These are phyloP conservation scores for Thumatha senex DNA, from an alignment of 2,888 invertebrate species.

Conservation along the genomic window DNA sequence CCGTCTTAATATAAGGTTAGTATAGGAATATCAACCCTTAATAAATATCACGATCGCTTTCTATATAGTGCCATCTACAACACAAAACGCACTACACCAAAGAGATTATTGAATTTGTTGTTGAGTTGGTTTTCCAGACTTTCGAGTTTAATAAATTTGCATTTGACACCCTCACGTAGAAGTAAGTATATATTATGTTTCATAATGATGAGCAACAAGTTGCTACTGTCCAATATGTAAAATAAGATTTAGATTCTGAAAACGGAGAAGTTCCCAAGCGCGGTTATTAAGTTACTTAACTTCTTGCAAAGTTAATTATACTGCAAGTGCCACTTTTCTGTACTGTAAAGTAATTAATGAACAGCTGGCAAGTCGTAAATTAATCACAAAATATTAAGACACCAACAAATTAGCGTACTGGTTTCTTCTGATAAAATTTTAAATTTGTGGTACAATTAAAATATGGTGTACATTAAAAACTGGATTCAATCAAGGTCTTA, in stretches of 20 bases:
- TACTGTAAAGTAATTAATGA: constrained; percentile 14
- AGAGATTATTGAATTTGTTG: too few species aligned
- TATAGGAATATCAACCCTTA: too few species aligned
- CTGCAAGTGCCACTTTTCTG: constrained; percentile 13
- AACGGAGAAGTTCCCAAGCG: constrained; percentile 5
- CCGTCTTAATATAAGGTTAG: too few species aligned
- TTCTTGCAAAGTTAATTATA: constrained; percentile 11
- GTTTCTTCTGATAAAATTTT: background rate
- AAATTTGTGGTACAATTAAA: background rate
- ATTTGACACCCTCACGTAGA: too few species aligned
- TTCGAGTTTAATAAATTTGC: too few species aligned
- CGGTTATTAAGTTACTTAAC: constrained; percentile 14
- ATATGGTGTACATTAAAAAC: background rate
- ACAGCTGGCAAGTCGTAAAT: constrained; percentile 7
- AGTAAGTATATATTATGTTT: background rate
- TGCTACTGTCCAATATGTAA: background rate
- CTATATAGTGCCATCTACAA: too few species aligned
- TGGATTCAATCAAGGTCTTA: too few species aligned
- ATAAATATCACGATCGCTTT: too few species aligned
- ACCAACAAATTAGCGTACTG: constrained; percentile 5
- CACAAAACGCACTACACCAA: too few species aligned
- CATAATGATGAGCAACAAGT: background rate
- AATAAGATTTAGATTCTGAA: constrained; percentile 5
- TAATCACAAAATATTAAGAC: constrained; percentile 10
- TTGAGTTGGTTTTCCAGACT: too few species aligned